Evolutionary conservation across 1,140 invertebrate species (phyloP).

Genomic region (Ctenoplectra terminalis): DNA sequence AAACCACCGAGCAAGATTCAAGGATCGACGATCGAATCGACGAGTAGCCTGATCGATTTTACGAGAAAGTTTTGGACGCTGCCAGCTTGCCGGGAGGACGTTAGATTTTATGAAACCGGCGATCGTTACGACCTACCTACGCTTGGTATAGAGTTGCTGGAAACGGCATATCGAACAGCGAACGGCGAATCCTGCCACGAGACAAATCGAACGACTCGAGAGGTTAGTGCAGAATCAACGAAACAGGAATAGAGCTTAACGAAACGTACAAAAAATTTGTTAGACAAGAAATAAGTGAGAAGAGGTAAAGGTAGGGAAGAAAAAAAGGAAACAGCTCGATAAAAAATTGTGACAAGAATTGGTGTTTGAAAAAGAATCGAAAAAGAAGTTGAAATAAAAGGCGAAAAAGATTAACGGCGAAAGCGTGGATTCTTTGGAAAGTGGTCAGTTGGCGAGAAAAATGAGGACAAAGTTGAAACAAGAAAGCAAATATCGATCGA

Average conservation of each 20-base stretch:
- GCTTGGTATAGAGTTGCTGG: too few species aligned
- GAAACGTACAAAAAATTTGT: not conserved
- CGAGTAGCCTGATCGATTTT: too few species aligned
- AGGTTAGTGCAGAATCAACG: not conserved
- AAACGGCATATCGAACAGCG: too few species aligned
- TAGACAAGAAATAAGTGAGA: not conserved
- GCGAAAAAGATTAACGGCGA: conserved; percentile 17
- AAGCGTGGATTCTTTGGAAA: conserved; percentile 24
- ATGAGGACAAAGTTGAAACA: not conserved
- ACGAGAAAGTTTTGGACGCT: too few species aligned
- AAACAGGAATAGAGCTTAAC: not conserved
- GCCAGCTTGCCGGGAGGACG: too few species aligned
- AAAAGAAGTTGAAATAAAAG: not conserved
- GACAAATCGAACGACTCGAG: too few species aligned
- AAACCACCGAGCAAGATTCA: too few species aligned
- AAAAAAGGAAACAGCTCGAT: not conserved
- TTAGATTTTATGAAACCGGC: too few species aligned
- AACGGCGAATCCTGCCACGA: too few species aligned
- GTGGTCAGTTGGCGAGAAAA: conserved; percentile 10
- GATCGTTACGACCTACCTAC: too few species aligned
- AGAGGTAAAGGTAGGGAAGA: not conserved
- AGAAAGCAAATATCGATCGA: conserved; percentile 10
- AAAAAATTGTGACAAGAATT: not conserved
- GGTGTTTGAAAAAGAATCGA: not conserved
- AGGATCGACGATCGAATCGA: too few species aligned